A percentile compares a stretch with the other conserved stretches of the same genome.
Evolutionary conservation across 2,113 vertebrate species (phyloP).

Genomic region (Psophia crepitans): DNA sequence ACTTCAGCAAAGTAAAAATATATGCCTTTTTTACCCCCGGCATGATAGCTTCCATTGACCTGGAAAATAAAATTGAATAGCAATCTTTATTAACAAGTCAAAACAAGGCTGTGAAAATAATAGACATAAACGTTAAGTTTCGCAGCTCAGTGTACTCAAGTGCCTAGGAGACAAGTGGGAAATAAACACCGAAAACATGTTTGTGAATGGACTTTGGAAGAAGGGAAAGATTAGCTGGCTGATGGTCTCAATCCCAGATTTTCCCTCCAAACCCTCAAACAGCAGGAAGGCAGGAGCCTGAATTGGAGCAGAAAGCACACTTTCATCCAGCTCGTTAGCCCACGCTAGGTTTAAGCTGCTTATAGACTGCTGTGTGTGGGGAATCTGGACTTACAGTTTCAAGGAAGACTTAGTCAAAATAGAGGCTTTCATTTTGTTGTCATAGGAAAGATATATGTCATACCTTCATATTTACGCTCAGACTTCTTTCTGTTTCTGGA

Average conservation of each 20-base stretch:
- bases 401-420: background rate
- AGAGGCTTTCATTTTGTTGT: background rate
- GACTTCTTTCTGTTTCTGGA: background rate
- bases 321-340: background rate
- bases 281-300: background rate
- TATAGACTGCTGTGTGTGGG: background rate
- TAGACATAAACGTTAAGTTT: background rate
- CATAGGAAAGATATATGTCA: background rate
- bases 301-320: background rate
- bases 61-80: background rate
- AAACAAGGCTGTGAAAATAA: background rate
- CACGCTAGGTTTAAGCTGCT: background rate
- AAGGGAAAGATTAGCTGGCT: background rate
- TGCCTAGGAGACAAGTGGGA: background rate
- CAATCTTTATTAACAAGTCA: background rate
- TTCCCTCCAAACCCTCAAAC: background rate
- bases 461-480: background rate
- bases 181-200: background rate
- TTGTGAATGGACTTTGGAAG: background rate
- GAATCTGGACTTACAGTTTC: background rate
- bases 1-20: background rate
- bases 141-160: background rate
- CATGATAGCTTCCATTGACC: background rate
- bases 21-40: background rate
- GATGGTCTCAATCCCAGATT: background rate